These are phyloP conservation scores for Torymus texanus DNA, from an alignment of 2,888 invertebrate species.

Conservation along the genomic window DNA sequence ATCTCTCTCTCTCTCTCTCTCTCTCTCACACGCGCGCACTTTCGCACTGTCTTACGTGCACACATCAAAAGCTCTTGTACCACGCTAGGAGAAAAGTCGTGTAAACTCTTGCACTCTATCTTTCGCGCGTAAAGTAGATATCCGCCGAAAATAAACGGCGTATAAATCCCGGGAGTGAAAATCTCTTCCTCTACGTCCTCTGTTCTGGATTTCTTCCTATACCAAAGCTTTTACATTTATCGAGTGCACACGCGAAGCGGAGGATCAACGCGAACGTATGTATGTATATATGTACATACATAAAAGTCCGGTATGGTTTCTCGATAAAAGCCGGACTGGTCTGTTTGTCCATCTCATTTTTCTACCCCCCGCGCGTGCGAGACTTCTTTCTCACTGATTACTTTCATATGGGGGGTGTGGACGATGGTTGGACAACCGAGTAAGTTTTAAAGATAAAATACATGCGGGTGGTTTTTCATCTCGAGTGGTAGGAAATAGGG, in stretches of 20 bases:
- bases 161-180: constrained; percentile 34
- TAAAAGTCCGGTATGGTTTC: constrained; percentile 30
- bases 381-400: background rate
- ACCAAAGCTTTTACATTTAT: constrained; percentile 49
- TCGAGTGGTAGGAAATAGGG: too few species aligned
- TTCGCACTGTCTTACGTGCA: too few species aligned
- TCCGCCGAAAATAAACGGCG: background rate
- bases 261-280: background rate
- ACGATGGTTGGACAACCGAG: too few species aligned
- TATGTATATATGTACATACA: background rate
- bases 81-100: constrained; percentile 14
- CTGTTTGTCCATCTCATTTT: constrained; percentile 34
- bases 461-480: too few species aligned
- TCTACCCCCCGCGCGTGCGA: constrained; percentile 3
- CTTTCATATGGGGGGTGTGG: background rate
- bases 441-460: too few species aligned
- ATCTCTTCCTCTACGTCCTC: background rate
- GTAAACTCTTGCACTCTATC: constrained; percentile 21
- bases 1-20: too few species aligned
- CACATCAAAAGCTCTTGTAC: background rate
- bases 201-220: constrained; percentile 4
- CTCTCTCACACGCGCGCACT: too few species aligned
- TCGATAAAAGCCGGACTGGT: constrained; percentile 27
- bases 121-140: constrained; percentile 24
- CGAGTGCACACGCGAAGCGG: constrained; percentile 3